phyloP scores from a whole-genome alignment of 1,140 invertebrate genomes.

The Drosophila aff. region DNA sequence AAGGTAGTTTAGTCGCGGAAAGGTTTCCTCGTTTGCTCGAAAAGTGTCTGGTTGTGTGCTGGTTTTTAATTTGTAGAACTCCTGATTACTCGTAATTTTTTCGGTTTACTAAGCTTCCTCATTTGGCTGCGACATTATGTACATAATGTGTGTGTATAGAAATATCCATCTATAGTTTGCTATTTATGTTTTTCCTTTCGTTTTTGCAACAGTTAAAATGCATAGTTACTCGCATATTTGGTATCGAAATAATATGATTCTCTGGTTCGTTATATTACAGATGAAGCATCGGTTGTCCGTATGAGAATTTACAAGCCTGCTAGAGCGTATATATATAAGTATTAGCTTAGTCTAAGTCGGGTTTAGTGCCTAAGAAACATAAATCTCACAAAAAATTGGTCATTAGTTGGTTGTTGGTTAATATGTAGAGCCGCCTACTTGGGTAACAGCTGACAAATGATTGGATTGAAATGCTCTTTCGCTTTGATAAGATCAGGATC shows the following conservation, averaged over 20 bases:
- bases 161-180: constrained; percentile 52
- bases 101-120: constrained; percentile 32
- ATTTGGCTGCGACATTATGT: constrained; percentile 68
- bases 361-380: constrained; percentile 62
- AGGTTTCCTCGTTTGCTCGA: constrained; percentile 76
- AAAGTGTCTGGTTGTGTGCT: constrained; percentile 68
- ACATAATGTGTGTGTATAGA: constrained; percentile 40
- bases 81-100: constrained; percentile 35
- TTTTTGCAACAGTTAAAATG: constrained; percentile 66
- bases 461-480: constrained; percentile 34
- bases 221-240: constrained; percentile 42
- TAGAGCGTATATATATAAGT: constrained; percentile 45
- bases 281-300: constrained; percentile 70
- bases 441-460: constrained; percentile 33
- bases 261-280: constrained; percentile 68
- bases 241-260: constrained; percentile 68
- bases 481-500: constrained; percentile 32
- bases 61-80: constrained; percentile 45
- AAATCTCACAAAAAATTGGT: constrained; percentile 73
- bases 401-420: constrained; percentile 67
- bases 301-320: constrained; percentile 78
- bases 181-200: constrained; percentile 40
- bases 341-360: constrained; percentile 47
- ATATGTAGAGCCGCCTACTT: constrained; percentile 34
- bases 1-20: constrained; percentile 81